Evolutionary conservation across 2,113 vertebrate species (phyloP).

Genomic region (Oryzias javanicus): DNA sequence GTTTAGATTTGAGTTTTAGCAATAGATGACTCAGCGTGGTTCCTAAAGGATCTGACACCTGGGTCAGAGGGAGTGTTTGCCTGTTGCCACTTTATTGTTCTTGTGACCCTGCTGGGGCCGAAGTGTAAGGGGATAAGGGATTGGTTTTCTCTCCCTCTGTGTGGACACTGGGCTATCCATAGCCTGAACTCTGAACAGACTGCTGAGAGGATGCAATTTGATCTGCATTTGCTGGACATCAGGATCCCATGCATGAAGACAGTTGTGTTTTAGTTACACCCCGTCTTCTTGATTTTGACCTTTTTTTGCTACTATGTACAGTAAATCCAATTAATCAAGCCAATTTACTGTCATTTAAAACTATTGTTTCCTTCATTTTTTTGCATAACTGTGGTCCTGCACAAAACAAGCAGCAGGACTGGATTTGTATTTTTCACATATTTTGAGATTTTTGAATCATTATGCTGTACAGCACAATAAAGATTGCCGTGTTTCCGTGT

Average conservation of each 20-base stretch:
- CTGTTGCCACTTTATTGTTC: constrained; percentile 67
- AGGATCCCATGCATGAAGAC: constrained; percentile 47
- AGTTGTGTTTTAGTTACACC: constrained; percentile 8
- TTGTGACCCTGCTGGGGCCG: constrained; percentile 63
- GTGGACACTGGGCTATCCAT: constrained; percentile 69
- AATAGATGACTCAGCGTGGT: constrained; percentile 37
- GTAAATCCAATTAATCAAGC: too few species aligned
- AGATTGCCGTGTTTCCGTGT: constrained; percentile 61
- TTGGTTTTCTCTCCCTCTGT: constrained; percentile 70
- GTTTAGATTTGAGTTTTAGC: not conserved
- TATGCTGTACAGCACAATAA: constrained; percentile 31
- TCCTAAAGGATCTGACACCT: constrained; percentile 69
- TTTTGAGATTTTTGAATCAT: not conserved
- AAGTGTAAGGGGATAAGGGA: constrained; percentile 75
- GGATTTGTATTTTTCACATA: not conserved
- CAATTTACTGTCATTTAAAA: too few species aligned
- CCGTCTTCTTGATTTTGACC: constrained; percentile 18
- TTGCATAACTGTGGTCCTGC: too few species aligned
- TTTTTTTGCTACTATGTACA: constrained; percentile 2
- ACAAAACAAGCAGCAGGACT: too few species aligned
- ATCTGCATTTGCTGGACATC: constrained; percentile 69
- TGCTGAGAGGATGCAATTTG: constrained; percentile 75
- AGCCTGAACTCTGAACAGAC: constrained; percentile 44
- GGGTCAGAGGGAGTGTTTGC: constrained; percentile 64
- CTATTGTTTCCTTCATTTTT: too few species aligned